Base-by-base conservation (phyloP, 2,888 invertebrate genomes). In the Lacanobia wlatinum region DNA sequence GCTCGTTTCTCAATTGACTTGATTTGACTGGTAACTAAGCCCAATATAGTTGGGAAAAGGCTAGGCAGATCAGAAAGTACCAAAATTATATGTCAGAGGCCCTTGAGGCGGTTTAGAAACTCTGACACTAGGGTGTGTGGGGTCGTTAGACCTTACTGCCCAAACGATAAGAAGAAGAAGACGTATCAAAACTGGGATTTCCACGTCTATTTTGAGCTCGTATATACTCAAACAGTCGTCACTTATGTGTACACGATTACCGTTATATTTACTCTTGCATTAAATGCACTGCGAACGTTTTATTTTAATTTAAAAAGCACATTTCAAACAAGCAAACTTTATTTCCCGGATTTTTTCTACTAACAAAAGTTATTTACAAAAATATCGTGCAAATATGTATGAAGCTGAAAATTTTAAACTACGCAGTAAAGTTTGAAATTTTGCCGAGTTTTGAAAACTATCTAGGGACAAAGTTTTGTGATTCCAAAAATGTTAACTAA, bases 391-490 rank as follows among this genome's bases (percentile, higher is more conserved):
- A 76, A 60, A 61, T 28, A 46, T 48, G 16, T 38, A 4, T 53
- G 23, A n/a, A 52, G 23, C 14, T 21, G 28, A 21, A 59, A 48
- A 34, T 34, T 58, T 63, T 16, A 8, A 59, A 48, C 63, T n/a
- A 12, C 38, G 48, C 71, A 34, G 34, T 53, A 21, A 43, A 78
- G 38, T n/a, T 38, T 6, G 5, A 34, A 43, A 50, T 60, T 76
- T 75, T 16, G 2, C 16, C 5, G 18, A 8, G 38, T 7, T 9
- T 23, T 63, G 18, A 21, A 59, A 76, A 61, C 59, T n/a, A 60
- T 55, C 40, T 43, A 10, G 23, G 14, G 40, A 38, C 2, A 70
- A 59, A 77, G 52, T 77, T 75, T 53, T 21, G 34, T 28, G 7
- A 53, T 63, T 50, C 4, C 1, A 21, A 55, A 72, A 43, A 14